Conservation (phyloP, 2,113 vertebrate species). For the Odocoileus virginianus region DNA sequence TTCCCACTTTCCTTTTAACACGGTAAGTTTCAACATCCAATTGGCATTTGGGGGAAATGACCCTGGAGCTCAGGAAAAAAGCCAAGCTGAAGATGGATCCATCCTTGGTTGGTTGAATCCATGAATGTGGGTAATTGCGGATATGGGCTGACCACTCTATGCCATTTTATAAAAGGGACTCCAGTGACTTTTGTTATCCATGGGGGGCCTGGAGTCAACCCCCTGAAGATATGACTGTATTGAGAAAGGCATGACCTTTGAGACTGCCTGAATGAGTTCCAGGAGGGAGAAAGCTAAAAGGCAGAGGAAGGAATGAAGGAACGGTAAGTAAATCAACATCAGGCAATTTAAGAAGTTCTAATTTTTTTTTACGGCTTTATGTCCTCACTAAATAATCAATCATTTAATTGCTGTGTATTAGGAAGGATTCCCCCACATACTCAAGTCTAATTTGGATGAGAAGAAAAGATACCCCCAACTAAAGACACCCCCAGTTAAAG, state of each 20-base stretch:
- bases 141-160: neutral
- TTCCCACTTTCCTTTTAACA: neutral
- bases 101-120: neutral
- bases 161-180: neutral
- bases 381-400: neutral
- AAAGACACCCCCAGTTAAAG: neutral
- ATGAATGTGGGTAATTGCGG: accelerated
- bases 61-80: neutral
- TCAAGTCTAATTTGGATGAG: neutral
- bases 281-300: neutral
- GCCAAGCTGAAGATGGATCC: neutral
- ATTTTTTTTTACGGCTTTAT: neutral
- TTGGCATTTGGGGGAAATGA: neutral
- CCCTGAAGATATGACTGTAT: neutral
- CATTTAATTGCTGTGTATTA: neutral
- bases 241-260: neutral
- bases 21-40: neutral
- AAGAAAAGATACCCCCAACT: neutral
- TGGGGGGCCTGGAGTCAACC: neutral
- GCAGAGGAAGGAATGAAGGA: neutral
- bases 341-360: neutral
- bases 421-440: neutral
- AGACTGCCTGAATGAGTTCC: neutral
- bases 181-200: neutral
- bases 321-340: neutral